Conservation (phyloP, 2,888 invertebrate species). For the Bruchidius siliquastri region DNA sequence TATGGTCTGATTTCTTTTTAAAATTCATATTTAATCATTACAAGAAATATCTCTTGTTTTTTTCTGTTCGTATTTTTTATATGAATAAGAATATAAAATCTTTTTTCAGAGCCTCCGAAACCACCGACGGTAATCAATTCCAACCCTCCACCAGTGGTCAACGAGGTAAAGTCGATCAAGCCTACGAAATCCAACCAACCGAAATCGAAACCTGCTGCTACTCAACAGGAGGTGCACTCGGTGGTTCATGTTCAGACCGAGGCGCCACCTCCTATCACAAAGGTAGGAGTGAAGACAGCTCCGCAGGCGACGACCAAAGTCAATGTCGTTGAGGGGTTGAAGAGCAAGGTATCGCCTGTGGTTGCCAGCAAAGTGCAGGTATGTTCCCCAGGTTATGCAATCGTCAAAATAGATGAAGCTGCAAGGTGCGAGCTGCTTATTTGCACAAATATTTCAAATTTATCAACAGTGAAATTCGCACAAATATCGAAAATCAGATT, state of each 20-base stretch:
- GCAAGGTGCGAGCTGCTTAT: no score
- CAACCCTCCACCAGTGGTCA: slow-evolving; percentile 24
- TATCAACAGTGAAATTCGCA: no score
- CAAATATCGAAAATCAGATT: no score
- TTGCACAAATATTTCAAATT: no score
- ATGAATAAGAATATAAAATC: no score
- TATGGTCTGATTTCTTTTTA: no score
- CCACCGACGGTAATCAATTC: slow-evolving; percentile 38
- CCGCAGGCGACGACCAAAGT: slow-evolving; percentile 43
- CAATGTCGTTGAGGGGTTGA: slow-evolving; percentile 35
- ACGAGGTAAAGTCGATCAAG: slow-evolving; percentile 36
- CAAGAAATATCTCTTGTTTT: no score
- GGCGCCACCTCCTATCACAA: slow-evolving; percentile 42
- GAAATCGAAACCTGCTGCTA: slow-evolving; percentile 49
- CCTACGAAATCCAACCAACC: slow-evolving; percentile 45
- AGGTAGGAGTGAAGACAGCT: slow-evolving; percentile 54
- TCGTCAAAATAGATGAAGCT: no score
- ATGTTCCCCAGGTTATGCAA: no score
- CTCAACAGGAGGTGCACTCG: slow-evolving; percentile 39
- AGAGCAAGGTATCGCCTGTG: slow-evolving; percentile 38
- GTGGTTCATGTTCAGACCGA: slow-evolving; percentile 33
- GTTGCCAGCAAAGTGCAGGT: slow-evolving; percentile 28
- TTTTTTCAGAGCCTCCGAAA: slow-evolving; percentile 22
- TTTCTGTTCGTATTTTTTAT: no score
- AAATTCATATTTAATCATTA: no score